Conservation (phyloP, 2,888 invertebrate genomes). For the Entomobrya proxima region DNA sequence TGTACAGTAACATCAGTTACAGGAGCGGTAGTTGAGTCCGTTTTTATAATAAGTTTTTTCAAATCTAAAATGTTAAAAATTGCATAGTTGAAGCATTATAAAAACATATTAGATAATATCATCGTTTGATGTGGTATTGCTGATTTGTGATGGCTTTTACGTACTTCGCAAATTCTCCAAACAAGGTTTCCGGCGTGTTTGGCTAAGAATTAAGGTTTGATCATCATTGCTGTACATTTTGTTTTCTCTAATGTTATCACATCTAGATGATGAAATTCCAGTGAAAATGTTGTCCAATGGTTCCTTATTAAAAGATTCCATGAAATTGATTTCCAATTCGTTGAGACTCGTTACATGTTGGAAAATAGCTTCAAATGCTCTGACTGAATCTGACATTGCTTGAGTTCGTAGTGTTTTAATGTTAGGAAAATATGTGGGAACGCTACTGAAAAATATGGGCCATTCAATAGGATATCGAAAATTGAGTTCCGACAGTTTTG, state of each 20-base stretch:
- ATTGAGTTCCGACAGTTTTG: not conserved
- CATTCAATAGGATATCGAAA: not conserved
- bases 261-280: not conserved
- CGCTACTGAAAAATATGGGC: not conserved
- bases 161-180: conserved; percentile 31
- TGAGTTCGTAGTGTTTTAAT: not conserved
- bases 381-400: not conserved
- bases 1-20: conserved; percentile 24
- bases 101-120: not conserved
- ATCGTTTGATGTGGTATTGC: not conserved
- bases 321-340: conserved; percentile 22
- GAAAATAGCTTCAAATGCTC: conserved; percentile 10
- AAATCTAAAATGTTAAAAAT: conserved; percentile 5
- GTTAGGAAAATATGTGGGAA: not conserved
- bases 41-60: not conserved
- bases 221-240: not conserved
- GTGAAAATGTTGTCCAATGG: conserved; percentile 22
- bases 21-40: not conserved
- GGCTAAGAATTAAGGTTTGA: not conserved
- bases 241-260: not conserved
- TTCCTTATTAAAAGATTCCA: not conserved
- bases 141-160: no score
- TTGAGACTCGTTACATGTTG: not conserved
- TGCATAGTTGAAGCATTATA: not conserved
- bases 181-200: not conserved